Evolutionary conservation across 2,797 vertebrate genomes (phyloP), one percentile per base, ranked within the genome.

Genomic region (Gymnopithys bicolor): DNA sequence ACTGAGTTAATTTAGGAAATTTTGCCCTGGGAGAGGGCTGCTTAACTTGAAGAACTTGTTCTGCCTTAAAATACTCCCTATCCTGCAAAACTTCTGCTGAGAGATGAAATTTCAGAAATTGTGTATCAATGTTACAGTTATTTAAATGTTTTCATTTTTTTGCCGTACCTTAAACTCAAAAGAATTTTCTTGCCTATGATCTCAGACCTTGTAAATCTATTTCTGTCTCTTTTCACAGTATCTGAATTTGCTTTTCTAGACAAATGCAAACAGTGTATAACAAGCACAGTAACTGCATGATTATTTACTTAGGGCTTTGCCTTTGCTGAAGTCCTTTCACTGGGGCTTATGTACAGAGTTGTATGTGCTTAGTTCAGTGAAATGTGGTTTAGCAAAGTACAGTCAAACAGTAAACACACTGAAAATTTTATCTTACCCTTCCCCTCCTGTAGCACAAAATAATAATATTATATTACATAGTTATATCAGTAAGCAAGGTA

Each of bases 291-390:
- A 91, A 75, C 68, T 86, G 37, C 62, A 64, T 2, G 5, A 56
- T 71, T 95, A 89, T 94, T 95, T 96, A 83, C 91, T 89, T 53
- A 84, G n/a, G 89, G 73, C 43, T 94, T 94, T 91, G 84, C 68
- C 91, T 91, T 85, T 91, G 32, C 76, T 71, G 27, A 92, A 87
- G 79, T 58, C 33, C n/a, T 92, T 93, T 91, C 82, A 58, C 8
- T 81, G 35, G 62, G 49, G 10, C 13, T 89, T 81, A 85, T 64
- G 56, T 63, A 53, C 84, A 67, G 59, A 76, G 46, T 77, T 80
- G 45, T 53, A 77, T 19, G 78, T 75, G 49, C 62, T 68, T 63
- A 90, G 69, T 43, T 94, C 82, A 71, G 39, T 78, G 64, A 75
- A 94, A 13, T 80, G 58, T 62, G 22, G 41, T 85, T 89, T 87